Conservation (phyloP, 1,140 invertebrate species). For the Solenopsis invicta region DNA sequence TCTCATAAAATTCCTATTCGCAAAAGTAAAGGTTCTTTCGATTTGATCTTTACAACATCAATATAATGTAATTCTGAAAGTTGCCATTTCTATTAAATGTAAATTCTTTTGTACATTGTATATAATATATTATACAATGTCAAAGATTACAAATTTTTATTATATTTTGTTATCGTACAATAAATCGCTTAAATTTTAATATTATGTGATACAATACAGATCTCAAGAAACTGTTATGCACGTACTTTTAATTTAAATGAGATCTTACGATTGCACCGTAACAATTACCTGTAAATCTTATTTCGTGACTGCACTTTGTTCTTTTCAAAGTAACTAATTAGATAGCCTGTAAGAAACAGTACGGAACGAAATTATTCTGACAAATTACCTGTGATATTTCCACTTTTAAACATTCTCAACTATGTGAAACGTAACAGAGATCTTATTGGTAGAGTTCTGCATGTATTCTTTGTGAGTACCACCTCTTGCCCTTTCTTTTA, state of each 20-base stretch:
- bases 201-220: background rate
- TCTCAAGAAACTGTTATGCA: background rate
- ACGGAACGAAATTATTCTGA: background rate
- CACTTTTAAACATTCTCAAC: background rate
- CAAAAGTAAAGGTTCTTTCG: background rate
- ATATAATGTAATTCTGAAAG: background rate
- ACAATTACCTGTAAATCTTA: background rate
- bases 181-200: background rate
- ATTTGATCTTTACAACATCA: background rate
- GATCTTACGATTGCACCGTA: background rate
- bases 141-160: background rate
- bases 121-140: background rate
- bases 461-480: background rate
- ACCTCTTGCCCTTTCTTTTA: background rate
- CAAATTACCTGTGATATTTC: background rate
- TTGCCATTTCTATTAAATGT: background rate
- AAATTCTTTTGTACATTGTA: background rate
- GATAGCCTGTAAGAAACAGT: background rate
- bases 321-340: slow-evolving; percentile 8
- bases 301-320: background rate
- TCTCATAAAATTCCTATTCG: background rate
- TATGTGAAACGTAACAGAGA: background rate
- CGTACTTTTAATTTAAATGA: background rate
- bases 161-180: background rate
- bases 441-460: background rate